A percentile compares a stretch with the other conserved stretches of the same genome.
Conservation (phyloP, 1,140 invertebrate genomes). For the Drosophila elegans region DNA sequence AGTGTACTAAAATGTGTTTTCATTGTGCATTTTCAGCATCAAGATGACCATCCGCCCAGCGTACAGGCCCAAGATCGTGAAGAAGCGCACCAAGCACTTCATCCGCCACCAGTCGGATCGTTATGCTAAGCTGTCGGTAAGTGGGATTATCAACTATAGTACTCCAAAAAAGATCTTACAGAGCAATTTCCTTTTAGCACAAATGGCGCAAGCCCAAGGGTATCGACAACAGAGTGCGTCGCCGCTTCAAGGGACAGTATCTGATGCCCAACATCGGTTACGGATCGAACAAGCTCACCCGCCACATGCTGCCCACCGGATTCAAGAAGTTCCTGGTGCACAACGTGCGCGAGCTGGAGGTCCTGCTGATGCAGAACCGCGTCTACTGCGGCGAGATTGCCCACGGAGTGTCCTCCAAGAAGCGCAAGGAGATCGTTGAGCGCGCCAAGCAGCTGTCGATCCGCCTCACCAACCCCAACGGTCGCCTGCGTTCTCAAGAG, state of each 20-base stretch:
- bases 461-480: slow-evolving; percentile 97
- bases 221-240: slow-evolving; percentile 99
- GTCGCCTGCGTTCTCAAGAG: slow-evolving; percentile 98
- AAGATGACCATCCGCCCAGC: slow-evolving; percentile 95
- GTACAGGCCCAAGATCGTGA: slow-evolving; percentile 94
- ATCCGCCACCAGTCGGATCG: slow-evolving; percentile 98
- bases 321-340: slow-evolving; percentile 94
- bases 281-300: slow-evolving; percentile 96
- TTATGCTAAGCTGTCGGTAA: slow-evolving; percentile 97
- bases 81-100: slow-evolving; percentile 98
- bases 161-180: not conserved
- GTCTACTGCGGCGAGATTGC: slow-evolving; percentile 99
- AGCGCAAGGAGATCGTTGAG: slow-evolving; percentile 97
- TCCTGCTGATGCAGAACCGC: slow-evolving; percentile 99
- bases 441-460: slow-evolving; percentile 98
- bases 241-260: slow-evolving; percentile 99
- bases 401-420: slow-evolving; percentile 98
- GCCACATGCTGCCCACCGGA: slow-evolving; percentile 98
- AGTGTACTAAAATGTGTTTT: slow-evolving; percentile 12
- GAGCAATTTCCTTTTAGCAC: slow-evolving; percentile 72
- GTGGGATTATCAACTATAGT: slow-evolving; percentile 31
- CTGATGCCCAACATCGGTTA: slow-evolving; percentile 99
- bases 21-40: slow-evolving; percentile 58
- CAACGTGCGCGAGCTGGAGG: slow-evolving; percentile 94
- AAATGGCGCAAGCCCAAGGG: slow-evolving; percentile 90